phyloP scores from a whole-genome alignment of 2,888 invertebrate genomes.

The Agapetus fuscipes region DNA sequence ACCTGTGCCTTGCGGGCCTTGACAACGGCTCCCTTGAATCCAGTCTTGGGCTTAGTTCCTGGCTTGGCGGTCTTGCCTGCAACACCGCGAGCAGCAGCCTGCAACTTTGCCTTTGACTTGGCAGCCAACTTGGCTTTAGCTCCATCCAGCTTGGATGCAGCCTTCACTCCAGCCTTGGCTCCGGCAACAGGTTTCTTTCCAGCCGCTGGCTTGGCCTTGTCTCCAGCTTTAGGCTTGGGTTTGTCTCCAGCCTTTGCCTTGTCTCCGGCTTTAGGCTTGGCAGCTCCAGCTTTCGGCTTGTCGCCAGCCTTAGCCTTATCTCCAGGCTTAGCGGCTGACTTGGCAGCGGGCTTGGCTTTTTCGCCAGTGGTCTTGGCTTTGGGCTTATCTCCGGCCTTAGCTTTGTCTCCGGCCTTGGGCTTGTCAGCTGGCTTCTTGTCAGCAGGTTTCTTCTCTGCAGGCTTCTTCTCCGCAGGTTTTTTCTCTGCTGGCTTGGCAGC shows the following conservation, averaged over 20 bases:
- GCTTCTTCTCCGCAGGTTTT: constrained; percentile 29
- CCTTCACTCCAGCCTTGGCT: constrained; percentile 24
- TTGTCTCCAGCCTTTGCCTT: constrained; percentile 32
- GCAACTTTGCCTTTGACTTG: constrained; percentile 44
- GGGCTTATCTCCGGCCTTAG: constrained; percentile 32
- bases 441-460: constrained; percentile 26
- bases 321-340: constrained; percentile 25
- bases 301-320: constrained; percentile 39
- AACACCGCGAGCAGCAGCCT: constrained; percentile 33
- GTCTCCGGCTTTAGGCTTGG: constrained; percentile 24
- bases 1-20: constrained; percentile 80
- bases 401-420: constrained; percentile 21
- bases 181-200: constrained; percentile 36
- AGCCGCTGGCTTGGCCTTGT: constrained; percentile 41
- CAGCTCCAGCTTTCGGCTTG: constrained; percentile 26
- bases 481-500: constrained; percentile 27
- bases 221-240: constrained; percentile 20
- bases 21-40: constrained; percentile 48
- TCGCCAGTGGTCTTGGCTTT: constrained; percentile 23
- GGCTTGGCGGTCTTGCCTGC: constrained; percentile 45
- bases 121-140: constrained; percentile 29
- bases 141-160: constrained; percentile 28
- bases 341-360: constrained; percentile 31
- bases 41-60: constrained; percentile 44
- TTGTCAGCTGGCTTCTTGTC: constrained; percentile 30